Conservation (phyloP, 2,888 invertebrate species). For the Molorchus minor region DNA sequence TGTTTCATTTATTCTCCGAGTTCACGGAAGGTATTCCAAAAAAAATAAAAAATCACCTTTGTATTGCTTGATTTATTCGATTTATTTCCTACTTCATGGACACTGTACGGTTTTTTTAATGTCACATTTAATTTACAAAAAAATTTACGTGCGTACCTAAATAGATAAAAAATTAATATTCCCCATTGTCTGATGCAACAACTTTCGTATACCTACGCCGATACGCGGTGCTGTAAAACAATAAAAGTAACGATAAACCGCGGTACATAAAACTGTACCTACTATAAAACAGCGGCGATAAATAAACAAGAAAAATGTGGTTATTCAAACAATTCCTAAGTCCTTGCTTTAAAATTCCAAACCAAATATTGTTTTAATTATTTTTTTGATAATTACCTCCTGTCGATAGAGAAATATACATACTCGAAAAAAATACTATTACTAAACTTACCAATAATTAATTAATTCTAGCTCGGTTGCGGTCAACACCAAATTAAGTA, state of each 20-base stretch:
- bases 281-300: constrained; percentile 5
- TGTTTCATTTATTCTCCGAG: no score
- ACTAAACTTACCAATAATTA: neutral
- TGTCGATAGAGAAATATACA: neutral
- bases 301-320: constrained; percentile 13
- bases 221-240: constrained; percentile 11
- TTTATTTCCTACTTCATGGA: no score
- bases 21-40: no score
- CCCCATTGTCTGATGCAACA: constrained; percentile 10
- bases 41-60: no score
- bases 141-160: no score
- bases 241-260: constrained; percentile 11
- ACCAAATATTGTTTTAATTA: constrained; percentile 11
- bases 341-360: neutral
- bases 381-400: neutral
- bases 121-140: no score
- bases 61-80: no score
- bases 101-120: no score
- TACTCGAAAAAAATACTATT: neutral
- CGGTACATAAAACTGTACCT: constrained; percentile 10
- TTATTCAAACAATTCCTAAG: constrained; percentile 9
- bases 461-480: neutral
- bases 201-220: neutral
- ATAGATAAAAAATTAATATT: neutral
- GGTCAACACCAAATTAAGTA: neutral